Evolutionary conservation across 2,888 invertebrate species (phyloP), one percentile per base, ranked within the genome.

Genomic region (Halocaridina rubra): DNA sequence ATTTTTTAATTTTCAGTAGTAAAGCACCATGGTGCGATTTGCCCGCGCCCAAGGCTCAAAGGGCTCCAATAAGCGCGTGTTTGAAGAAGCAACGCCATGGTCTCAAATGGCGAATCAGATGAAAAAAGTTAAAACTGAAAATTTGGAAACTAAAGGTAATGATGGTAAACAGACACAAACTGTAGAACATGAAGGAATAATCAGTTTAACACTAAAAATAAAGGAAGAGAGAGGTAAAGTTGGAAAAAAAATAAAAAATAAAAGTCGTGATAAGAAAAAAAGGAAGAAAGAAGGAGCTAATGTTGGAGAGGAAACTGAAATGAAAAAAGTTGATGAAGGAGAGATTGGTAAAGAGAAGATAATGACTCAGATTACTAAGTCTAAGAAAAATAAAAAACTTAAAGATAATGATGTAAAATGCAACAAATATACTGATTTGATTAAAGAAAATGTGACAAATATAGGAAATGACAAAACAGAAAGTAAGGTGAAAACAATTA

Each of bases 11-110:
- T n/a, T n/a, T n/a, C n/a, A n/a, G n/a, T n/a, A n/a, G n/a, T n/a
- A n/a, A n/a, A n/a, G n/a, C n/a, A n/a, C n/a, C n/a, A 95, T 95
- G 95, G 95, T 95, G 4, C 92, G 95, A 88, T 95, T 94, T 92
- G 94, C 95, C 30, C 92, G 95, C 90, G 94, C 94, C 0, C 94
- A 93, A 90, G 95, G 95, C 46, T 95, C 95, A 0, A 95, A 95
- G 91, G 91, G 94, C 4, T 94, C 95, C 2, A 95, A 95, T 90
- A 94, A 94, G 90, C 93, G 93, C 88, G 89, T 93, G 16, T 94
- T 94, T 0, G 94, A 94, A 90, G 93, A 94, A 72, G 92, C 95
- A 64, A 95, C 95, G 57, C 93, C 95, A 90, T 95, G 95, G 95
- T 92, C 92, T 85, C 92, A 93, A 82, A 94, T 95, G 93, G 86